Evolutionary conservation across 2,797 vertebrate genomes (phyloP).

Genomic region (Meda fulgida): DNA sequence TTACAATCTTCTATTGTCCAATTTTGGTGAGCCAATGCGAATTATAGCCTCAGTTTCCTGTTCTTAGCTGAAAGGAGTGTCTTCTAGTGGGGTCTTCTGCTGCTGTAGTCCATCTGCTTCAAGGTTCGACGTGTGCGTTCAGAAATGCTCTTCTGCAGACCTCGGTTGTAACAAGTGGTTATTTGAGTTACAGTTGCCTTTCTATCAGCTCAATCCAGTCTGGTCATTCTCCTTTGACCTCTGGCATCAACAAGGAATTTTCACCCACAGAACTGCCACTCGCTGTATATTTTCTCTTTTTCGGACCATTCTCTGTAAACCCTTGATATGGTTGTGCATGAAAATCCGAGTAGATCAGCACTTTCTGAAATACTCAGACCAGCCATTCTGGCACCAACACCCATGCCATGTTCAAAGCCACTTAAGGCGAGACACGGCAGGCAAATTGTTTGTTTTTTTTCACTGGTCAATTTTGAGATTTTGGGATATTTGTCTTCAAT

Average conservation of each 20-base stretch:
- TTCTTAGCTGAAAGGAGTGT: not conserved
- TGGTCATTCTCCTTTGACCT: conserved; percentile 52
- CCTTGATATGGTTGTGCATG: no score
- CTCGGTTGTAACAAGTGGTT: not conserved
- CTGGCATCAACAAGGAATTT: conserved; percentile 54
- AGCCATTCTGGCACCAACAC: no score
- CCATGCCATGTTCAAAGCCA: no score
- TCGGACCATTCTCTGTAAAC: not conserved
- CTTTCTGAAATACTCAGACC: no score
- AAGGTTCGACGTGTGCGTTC: no score
- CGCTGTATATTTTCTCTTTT: conserved; percentile 17
- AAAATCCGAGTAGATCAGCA: no score
- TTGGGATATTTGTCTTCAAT: no score
- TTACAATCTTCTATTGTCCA: not conserved
- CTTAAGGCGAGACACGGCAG: no score
- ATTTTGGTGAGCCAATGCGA: not conserved
- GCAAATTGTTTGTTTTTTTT: no score
- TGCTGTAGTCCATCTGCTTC: no score
- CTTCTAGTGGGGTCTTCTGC: not conserved
- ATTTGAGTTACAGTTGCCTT: not conserved
- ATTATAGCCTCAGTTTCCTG: no score
- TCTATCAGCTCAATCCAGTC: not conserved
- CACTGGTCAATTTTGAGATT: no score
- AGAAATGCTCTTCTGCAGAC: not conserved
- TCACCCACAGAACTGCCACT: conserved; percentile 24